A percentile compares a stretch with the other conserved stretches of the same genome.
These are phyloP conservation scores for Saccopteryx bilineata DNA, from an alignment of 2,113 vertebrate genomes.

Conservation along the genomic window DNA sequence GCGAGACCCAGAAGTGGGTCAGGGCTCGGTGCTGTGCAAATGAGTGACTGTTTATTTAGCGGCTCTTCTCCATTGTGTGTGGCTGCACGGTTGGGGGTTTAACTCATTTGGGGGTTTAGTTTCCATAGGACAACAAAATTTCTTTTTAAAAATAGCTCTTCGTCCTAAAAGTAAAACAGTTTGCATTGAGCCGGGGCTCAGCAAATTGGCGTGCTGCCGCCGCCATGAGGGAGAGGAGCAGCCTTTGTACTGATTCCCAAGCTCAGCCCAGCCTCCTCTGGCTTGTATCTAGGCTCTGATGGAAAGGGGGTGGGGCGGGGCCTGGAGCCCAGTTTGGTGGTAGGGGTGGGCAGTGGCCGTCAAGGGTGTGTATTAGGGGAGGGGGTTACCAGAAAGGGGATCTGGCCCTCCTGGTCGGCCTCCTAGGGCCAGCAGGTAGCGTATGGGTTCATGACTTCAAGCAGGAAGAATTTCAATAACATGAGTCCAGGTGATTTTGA, in stretches of 20 bases:
- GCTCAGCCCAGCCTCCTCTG: fast-evolving
- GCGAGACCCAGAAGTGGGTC: conserved; percentile 68
- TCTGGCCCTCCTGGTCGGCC: no score
- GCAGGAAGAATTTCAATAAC: no score
- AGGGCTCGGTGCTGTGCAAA: conserved; percentile 2
- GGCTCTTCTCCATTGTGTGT: background rate
- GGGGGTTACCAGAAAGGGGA: background rate
- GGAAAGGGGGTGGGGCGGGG: no score
- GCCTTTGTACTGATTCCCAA: background rate
- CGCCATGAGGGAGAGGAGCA: fast-evolving
- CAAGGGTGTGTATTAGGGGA: fast-evolving
- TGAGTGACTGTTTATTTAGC: conserved; percentile 57
- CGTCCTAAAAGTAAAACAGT: background rate
- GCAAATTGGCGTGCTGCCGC: fast-evolving
- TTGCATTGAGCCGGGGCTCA: fast-evolving
- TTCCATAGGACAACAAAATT: conserved; percentile 26
- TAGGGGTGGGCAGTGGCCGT: fast-evolving
- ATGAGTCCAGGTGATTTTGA: no score
- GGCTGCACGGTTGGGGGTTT: background rate
- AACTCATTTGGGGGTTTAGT: conserved; percentile 31
- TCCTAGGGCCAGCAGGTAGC: no score
- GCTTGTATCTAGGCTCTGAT: background rate
- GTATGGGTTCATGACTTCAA: no score
- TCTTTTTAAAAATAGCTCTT: conserved; percentile 39
- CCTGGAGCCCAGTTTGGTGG: background rate